Evolutionary conservation across 2,888 invertebrate genomes (phyloP).

Genomic region (Pterostichus niger): DNA sequence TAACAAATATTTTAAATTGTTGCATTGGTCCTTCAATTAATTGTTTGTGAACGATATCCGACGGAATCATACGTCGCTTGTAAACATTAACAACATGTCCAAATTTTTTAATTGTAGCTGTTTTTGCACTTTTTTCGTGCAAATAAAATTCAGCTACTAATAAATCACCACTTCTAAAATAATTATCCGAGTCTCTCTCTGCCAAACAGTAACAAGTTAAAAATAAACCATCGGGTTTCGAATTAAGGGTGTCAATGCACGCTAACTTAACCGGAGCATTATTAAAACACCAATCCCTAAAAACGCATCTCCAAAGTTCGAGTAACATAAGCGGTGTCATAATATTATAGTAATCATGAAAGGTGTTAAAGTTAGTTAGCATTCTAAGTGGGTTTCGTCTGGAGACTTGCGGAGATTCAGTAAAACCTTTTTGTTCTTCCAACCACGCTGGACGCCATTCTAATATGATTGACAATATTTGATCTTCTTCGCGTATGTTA

Average conservation of each 20-base stretch:
- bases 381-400: conserved; percentile 78
- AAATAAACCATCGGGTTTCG: background rate
- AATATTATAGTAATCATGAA: conserved; percentile 81
- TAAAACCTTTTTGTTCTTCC: conserved; percentile 78
- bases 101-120: conserved; percentile 54
- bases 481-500: conserved; percentile 71
- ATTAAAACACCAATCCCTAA: conserved; percentile 56
- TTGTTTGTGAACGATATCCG: conserved; percentile 20
- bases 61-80: conserved; percentile 32
- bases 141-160: conserved; percentile 35
- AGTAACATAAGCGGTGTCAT: conserved; percentile 81
- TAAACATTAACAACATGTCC: conserved; percentile 61
- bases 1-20: conserved; percentile 68
- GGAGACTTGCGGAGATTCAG: conserved; percentile 80
- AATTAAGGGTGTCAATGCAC: background rate
- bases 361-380: conserved; percentile 79
- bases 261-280: conserved; percentile 3
- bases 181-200: conserved; percentile 7
- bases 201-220: conserved; percentile 31
- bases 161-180: conserved; percentile 2
- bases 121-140: background rate
- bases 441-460: conserved; percentile 85
- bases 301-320: conserved; percentile 82
- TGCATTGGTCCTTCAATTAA: conserved; percentile 34
- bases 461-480: conserved; percentile 80